Percentiles rank a stretch among this genome's conserved stretches.
These are phyloP conservation scores for Sander lucioperca DNA, from an alignment of 2,113 vertebrate genomes.

Conservation along the genomic window DNA sequence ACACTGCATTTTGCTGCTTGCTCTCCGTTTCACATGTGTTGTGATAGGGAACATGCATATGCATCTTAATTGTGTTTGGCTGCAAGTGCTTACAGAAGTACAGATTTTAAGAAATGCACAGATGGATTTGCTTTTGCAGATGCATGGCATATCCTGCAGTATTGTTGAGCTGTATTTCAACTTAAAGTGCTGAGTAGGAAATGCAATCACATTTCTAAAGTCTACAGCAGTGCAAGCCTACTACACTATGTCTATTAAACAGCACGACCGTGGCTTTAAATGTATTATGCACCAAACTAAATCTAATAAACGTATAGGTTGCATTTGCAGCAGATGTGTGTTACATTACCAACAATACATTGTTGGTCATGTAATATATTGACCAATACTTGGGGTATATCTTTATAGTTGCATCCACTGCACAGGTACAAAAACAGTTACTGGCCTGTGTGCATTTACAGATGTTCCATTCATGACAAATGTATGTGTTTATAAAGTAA, in stretches of 20 bases:
- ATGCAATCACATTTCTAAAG: conserved; percentile 36
- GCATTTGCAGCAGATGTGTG: conserved; percentile 17
- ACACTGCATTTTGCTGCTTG: conserved; percentile 33
- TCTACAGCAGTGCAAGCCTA: conserved; percentile 12
- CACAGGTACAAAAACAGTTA: not conserved
- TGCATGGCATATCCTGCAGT: conserved; percentile 22
- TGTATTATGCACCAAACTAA: conserved; percentile 14
- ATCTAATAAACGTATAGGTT: conserved; percentile 12
- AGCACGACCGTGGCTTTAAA: conserved; percentile 4
- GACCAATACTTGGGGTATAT: not conserved
- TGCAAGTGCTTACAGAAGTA: conserved; percentile 23
- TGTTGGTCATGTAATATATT: not conserved
- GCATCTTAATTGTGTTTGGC: conserved; percentile 59
- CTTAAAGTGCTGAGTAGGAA: conserved; percentile 50
- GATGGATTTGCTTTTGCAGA: conserved; percentile 38
- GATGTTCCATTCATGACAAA: conserved; percentile 8
- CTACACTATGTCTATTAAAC: conserved; percentile 3
- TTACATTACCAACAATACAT: not conserved
- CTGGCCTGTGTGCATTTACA: not conserved
- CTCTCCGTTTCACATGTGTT: conserved; percentile 42
- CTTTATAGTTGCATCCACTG: conserved; percentile 4
- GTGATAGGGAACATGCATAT: conserved; percentile 38
- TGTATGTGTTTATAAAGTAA: conserved; percentile 11
- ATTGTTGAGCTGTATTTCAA: conserved; percentile 48
- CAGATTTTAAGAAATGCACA: conserved; percentile 32